These are phyloP conservation scores for Pachyrhynchus sulphureomaculatus DNA, from an alignment of 1,140 invertebrate genomes.

Conservation along the genomic window DNA sequence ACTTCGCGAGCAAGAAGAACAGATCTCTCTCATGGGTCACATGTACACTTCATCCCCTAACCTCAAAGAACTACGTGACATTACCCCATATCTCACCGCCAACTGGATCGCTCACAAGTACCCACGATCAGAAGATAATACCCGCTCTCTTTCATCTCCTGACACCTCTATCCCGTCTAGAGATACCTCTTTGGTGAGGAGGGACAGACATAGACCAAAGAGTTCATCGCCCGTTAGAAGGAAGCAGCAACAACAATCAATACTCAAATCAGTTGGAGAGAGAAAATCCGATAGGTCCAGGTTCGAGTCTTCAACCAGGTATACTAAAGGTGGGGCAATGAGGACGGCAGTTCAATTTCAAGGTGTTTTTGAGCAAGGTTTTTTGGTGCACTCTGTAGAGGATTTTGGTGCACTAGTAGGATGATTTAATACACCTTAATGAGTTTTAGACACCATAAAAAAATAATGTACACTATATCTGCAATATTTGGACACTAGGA, in stretches of 20 bases:
- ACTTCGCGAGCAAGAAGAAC: constrained; percentile 50
- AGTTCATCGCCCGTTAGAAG: constrained; percentile 52
- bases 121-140: constrained; percentile 65
- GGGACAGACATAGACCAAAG: constrained; percentile 46
- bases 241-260: background rate
- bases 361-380: background rate
- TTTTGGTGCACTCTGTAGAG: too few relatives aligned
- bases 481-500: too few relatives aligned
- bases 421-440: background rate
- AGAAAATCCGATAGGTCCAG: constrained; percentile 2
- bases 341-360: constrained; percentile 2
- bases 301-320: constrained; percentile 27
- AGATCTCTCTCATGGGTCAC: constrained; percentile 69
- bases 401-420: background rate
- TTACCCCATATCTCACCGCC: constrained; percentile 73
- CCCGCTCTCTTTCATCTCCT: constrained; percentile 61
- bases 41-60: constrained; percentile 82
- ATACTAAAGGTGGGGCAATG: constrained; percentile 31
- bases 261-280: constrained; percentile 4
- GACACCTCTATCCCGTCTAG: constrained; percentile 48
- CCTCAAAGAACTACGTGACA: constrained; percentile 72
- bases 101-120: constrained; percentile 76
- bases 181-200: constrained; percentile 44
- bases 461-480: too few relatives aligned
- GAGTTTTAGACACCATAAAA: background rate